Evolutionary conservation across 2,888 invertebrate species (phyloP).

Genomic region (Drosophila helvetica): DNA sequence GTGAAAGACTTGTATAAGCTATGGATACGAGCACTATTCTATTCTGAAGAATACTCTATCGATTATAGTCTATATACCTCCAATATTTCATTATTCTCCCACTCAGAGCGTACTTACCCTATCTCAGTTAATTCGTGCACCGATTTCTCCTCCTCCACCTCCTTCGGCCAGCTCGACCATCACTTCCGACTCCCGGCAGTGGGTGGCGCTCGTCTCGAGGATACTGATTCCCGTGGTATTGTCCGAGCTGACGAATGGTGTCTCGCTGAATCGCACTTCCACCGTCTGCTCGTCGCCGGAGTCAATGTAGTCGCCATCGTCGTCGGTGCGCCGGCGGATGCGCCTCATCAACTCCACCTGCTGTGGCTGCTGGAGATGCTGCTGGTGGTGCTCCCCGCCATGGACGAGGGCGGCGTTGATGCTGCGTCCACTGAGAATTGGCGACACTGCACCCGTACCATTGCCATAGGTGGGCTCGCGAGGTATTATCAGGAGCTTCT

Average conservation of each 20-base stretch:
- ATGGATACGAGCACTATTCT: no score
- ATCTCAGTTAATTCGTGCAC: conserved; percentile 74
- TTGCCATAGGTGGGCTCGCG: conserved; percentile 83
- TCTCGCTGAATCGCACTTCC: conserved; percentile 82
- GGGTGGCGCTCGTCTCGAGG: conserved; percentile 69
- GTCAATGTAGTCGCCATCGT: conserved; percentile 76
- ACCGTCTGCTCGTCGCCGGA: conserved; percentile 82
- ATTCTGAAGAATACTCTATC: no score
- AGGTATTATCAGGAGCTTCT: conserved; percentile 81
- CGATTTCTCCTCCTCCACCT: conserved; percentile 17
- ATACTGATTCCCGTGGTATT: conserved; percentile 80
- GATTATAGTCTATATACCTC: no score
- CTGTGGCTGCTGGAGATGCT: conserved; percentile 43
- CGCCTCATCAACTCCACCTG: conserved; percentile 74
- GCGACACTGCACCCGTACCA: conserved; percentile 72
- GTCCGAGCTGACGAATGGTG: conserved; percentile 82
- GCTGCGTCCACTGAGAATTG: conserved; percentile 67
- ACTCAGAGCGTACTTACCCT: conserved; percentile 70
- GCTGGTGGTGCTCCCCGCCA: conserved; percentile 50
- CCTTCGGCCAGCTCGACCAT: conserved; percentile 44
- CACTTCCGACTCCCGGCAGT: conserved; percentile 55
- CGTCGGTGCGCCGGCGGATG: conserved; percentile 52
- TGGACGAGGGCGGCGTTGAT: conserved; percentile 72
- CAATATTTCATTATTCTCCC: not conserved
- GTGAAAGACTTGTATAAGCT: no score